These are phyloP conservation scores for Irena cyanogastra DNA, from an alignment of 2,113 vertebrate genomes.

Conservation along the genomic window DNA sequence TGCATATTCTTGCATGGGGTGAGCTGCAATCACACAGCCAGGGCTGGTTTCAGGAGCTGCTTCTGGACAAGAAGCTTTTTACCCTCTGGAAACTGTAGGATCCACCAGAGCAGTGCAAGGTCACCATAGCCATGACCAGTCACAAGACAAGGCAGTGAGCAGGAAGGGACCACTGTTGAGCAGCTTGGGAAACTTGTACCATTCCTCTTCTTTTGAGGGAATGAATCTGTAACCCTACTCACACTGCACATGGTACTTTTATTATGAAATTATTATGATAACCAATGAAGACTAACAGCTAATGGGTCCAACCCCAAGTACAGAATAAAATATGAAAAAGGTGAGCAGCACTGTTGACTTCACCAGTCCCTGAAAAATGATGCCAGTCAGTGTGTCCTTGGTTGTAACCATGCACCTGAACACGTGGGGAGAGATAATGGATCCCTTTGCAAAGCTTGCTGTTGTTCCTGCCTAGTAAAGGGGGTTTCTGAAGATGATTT, in stretches of 20 bases:
- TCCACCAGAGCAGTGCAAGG: neutral
- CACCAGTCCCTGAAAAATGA: neutral
- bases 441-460: neutral
- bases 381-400: neutral
- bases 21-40: neutral
- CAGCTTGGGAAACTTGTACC: neutral
- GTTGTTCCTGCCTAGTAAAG: neutral
- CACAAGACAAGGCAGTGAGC: neutral
- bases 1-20: neutral
- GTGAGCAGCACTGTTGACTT: neutral
- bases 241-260: neutral
- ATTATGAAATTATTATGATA: neutral
- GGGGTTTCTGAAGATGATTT: neutral
- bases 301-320: neutral
- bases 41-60: neutral
- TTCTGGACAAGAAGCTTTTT: neutral
- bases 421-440: neutral
- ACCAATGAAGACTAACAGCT: neutral
- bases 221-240: neutral
- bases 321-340: neutral
- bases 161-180: neutral
- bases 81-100: neutral
- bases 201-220: neutral
- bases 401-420: neutral
- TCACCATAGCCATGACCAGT: neutral